These are phyloP conservation scores for Trypoxylus dichotomus DNA, from an alignment of 1,140 invertebrate species.

Conservation along the genomic window DNA sequence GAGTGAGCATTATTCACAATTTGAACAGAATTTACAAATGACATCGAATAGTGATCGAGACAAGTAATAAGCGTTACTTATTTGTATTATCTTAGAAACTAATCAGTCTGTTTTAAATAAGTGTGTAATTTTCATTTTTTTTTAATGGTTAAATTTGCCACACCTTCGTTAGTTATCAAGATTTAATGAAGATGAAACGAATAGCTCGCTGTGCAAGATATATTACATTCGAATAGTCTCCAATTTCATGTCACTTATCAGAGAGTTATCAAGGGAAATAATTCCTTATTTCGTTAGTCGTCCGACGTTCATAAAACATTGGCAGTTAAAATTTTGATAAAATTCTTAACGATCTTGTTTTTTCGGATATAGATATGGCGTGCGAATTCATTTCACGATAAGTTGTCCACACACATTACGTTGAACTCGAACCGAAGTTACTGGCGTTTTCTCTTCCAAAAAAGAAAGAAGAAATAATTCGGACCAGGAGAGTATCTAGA, in stretches of 20 bases:
- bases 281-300: background rate
- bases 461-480: background rate
- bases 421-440: background rate
- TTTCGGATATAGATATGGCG: slow-evolving; percentile 1
- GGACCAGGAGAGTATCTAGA: background rate
- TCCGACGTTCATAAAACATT: background rate
- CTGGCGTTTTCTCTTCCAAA: slow-evolving; percentile 7
- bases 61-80: no score
- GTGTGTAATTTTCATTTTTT: no score
- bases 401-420: background rate
- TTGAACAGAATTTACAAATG: no score
- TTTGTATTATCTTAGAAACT: no score
- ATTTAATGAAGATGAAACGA: no score
- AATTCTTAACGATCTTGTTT: background rate
- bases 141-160: no score
- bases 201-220: no score
- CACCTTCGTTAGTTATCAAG: no score
- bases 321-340: slow-evolving; percentile 21
- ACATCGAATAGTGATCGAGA: no score
- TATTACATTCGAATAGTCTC: background rate
- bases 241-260: background rate
- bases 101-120: no score
- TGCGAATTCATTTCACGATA: slow-evolving; percentile 1
- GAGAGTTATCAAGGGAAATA: background rate
- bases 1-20: no score